Percentiles rank a stretch among this genome's conserved stretches.
These are phyloP conservation scores for Pelmatolapia mariae DNA, from an alignment of 2,113 vertebrate genomes.

Conservation along the genomic window DNA sequence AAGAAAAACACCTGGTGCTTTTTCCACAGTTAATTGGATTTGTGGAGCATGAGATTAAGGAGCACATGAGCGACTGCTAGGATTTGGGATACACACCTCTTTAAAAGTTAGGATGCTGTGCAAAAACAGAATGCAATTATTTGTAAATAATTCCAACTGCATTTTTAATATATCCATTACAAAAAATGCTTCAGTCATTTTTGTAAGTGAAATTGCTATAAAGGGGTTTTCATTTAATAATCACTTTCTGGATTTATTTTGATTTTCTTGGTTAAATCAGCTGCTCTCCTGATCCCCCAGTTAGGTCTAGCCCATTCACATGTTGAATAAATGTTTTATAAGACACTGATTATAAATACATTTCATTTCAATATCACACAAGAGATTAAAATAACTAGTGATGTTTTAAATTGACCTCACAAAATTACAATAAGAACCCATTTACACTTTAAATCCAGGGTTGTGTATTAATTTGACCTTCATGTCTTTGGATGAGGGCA, in stretches of 20 bases:
- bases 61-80: not conserved
- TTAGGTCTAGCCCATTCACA: not conserved
- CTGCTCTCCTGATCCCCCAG: not conserved
- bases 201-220: not conserved
- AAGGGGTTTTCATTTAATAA: not conserved
- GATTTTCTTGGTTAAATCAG: no score
- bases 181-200: not conserved
- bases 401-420: not conserved
- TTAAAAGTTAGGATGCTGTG: not conserved
- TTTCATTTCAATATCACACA: not conserved
- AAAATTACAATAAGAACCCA: not conserved
- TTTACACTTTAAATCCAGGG: not conserved
- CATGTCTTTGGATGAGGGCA: not conserved
- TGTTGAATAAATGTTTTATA: not conserved
- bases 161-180: not conserved
- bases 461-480: not conserved
- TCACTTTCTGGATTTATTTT: not conserved
- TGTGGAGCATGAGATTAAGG: conserved; percentile 38
- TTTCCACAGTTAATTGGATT: conserved; percentile 36
- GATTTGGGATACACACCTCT: not conserved
- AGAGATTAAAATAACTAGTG: not conserved
- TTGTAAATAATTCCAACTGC: not conserved
- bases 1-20: conserved; percentile 16
- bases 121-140: not conserved
- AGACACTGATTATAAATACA: not conserved